phyloP scores from a whole-genome alignment of 2,113 vertebrate genomes.

The Lepisosteus oculatus region DNA sequence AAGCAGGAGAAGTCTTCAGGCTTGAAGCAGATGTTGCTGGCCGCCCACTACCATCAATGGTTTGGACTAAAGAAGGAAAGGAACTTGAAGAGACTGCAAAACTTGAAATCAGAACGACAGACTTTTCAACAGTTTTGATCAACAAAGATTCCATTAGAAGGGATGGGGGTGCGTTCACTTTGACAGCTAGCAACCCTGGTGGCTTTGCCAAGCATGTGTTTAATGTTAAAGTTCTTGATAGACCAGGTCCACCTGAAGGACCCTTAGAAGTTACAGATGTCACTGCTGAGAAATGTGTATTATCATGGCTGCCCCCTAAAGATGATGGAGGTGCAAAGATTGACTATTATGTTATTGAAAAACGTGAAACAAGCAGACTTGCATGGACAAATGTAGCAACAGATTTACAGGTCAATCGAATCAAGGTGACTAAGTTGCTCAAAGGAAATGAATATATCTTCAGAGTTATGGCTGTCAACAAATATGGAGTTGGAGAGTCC shows the following conservation, averaged over 20 bases:
- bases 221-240: conserved; percentile 93
- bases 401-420: conserved; percentile 77
- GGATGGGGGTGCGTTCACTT: conserved; percentile 86
- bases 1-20: conserved; percentile 89
- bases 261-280: conserved; percentile 82
- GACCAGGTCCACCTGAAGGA: conserved; percentile 88
- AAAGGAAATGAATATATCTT: conserved; percentile 98
- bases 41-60: conserved; percentile 86
- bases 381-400: conserved; percentile 89
- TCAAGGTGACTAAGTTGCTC: conserved; percentile 87
- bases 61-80: conserved; percentile 93
- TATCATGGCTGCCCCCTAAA: conserved; percentile 85
- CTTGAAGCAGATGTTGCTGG: conserved; percentile 93
- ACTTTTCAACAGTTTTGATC: conserved; percentile 79
- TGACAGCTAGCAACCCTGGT: conserved; percentile 91
- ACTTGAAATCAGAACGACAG: conserved; percentile 82
- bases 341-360: conserved; percentile 89
- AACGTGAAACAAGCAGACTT: conserved; percentile 95
- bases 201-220: conserved; percentile 95
- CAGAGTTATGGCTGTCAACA: conserved; percentile 96
- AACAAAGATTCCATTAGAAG: conserved; percentile 90
- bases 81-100: conserved; percentile 88
- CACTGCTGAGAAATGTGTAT: conserved; percentile 85
- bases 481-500: conserved; percentile 89
- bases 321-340: conserved; percentile 93